These are phyloP conservation scores for Amazona ochrocephala DNA, from an alignment of 2,797 vertebrate species.

Conservation along the genomic window DNA sequence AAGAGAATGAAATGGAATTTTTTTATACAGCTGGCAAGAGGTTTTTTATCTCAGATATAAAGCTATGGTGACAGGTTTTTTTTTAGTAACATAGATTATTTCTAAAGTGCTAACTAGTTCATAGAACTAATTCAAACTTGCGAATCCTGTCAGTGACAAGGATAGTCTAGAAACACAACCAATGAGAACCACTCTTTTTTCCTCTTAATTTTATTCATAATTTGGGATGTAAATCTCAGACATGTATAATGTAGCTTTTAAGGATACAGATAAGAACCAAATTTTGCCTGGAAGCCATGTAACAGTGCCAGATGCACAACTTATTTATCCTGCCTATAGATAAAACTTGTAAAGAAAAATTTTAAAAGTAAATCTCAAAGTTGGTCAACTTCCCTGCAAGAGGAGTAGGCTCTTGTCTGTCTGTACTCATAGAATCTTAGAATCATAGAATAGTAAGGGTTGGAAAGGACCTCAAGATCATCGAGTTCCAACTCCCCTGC, in stretches of 20 bases:
- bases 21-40: no score
- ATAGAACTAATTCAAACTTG: no score
- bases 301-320: neutral
- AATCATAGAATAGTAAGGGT: no score
- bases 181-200: neutral
- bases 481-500: no score
- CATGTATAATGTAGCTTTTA: neutral
- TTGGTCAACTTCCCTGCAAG: neutral
- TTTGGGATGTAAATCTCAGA: neutral
- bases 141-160: neutral
- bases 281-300: neutral
- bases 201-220: neutral
- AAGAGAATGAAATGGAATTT: no score
- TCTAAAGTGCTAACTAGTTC: no score
- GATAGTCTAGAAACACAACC: neutral
- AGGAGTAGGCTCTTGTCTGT: neutral
- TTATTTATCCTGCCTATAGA: neutral
- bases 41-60: no score
- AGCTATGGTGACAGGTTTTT: no score
- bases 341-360: neutral
- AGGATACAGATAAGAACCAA: neutral
- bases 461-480: no score
- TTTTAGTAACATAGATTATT: no score
- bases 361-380: neutral
- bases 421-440: neutral